Conservation (phyloP, 2,797 vertebrate species). For the Danio albolineatus region DNA sequence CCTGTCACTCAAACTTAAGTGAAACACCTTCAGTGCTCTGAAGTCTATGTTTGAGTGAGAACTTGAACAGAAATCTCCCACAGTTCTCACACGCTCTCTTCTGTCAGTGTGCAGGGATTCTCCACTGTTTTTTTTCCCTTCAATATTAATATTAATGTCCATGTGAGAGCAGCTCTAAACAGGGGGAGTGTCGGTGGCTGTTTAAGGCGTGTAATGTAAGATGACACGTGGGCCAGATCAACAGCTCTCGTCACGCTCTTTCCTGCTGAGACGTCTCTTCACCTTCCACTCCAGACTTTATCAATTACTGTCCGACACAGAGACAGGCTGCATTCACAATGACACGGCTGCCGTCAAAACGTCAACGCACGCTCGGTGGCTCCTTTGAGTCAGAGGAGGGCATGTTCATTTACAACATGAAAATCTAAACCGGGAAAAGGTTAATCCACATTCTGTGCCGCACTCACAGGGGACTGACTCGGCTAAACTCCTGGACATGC, state of each 20-base stretch:
- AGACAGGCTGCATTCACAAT: slow-evolving; percentile 46
- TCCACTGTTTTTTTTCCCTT: slow-evolving; percentile 49
- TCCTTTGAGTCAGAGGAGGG: slow-evolving; percentile 30
- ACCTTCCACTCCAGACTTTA: slow-evolving; percentile 59
- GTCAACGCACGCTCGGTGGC: slow-evolving; percentile 21
- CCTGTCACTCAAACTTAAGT: slow-evolving; percentile 4
- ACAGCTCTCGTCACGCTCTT: slow-evolving; percentile 52
- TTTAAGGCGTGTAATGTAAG: slow-evolving; percentile 56
- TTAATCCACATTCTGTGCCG: slow-evolving; percentile 20
- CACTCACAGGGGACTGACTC: neutral
- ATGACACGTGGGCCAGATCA: slow-evolving; percentile 50
- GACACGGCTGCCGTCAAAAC: slow-evolving; percentile 30
- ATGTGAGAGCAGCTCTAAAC: slow-evolving; percentile 55
- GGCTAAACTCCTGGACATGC: neutral
- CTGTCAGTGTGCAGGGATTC: slow-evolving; percentile 38
- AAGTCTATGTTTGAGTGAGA: neutral
- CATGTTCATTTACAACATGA: slow-evolving; percentile 22
- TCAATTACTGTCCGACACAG: slow-evolving; percentile 55
- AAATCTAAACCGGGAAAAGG: slow-evolving; percentile 8
- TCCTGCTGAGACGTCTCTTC: slow-evolving; percentile 47
- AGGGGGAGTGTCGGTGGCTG: slow-evolving; percentile 48
- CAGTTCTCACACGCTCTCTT: slow-evolving; percentile 41
- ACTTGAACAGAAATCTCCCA: slow-evolving; percentile 17
- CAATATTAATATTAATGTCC: slow-evolving; percentile 66
- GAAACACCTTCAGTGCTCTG: slow-evolving; percentile 2